Evolutionary conservation across 2,797 vertebrate species (phyloP), one percentile per base, ranked within the genome.

Genomic region (Bufotes viridis): DNA sequence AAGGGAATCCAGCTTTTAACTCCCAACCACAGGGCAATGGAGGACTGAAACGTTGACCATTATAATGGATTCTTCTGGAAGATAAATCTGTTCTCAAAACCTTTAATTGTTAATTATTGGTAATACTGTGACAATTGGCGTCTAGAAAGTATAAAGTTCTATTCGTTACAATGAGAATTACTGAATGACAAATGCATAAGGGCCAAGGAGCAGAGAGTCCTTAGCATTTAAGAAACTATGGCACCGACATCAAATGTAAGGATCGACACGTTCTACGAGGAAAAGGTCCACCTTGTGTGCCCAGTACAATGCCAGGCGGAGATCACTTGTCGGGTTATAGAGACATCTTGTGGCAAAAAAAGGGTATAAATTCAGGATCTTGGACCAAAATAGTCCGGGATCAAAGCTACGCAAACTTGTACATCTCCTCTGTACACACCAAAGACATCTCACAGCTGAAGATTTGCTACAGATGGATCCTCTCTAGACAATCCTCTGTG

Each of bases 301-400:
- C 17, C 70, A 2, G 14, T 58, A 11, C 69, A 70, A 55, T 2
- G 2, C 70, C 70, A 57, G 14, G 2, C 11, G 1, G 12, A 2
- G 51, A 72, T 34, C 42, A 42, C 61, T 13, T 53, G 5, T 42
- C 82, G n/a, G 42, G 26, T 58, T 34, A 58, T 53, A 22, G 67
- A 72, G 69, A 42, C 81, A 70, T 84, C 67, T 84, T 22, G 82
- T 84, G 82, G 82, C 18, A 14, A 63, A n/a, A n/a, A 51, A 0
- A 51, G 29, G 29, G 58, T 22, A 81, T 60, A 20, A 61, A 61
- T 42, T 11, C 70, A 49, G 17, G 17, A 20, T 34, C 26, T 15
- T 26, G 26, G 6, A 69, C 26, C 69, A 72, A 8, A 72, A 42
- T 42, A 9, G n/a, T 34, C 7, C 14, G 9, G 15, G 69, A 42